Base-by-base conservation (phyloP, 2,113 vertebrate genomes). In the Halcyon senegalensis region DNA sequence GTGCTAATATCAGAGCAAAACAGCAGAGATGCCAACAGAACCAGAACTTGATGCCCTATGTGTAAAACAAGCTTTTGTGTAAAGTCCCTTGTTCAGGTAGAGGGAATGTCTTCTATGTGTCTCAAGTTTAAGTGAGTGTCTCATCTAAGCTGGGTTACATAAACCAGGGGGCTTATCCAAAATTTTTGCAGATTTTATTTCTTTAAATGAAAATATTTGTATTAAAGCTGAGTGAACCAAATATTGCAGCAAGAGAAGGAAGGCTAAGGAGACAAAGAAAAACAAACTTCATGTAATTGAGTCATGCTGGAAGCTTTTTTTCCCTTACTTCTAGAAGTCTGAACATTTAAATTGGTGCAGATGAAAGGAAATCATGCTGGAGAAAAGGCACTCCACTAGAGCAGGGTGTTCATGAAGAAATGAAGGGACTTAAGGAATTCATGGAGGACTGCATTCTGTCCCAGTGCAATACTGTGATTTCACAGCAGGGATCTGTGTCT, bases 231-330 rank as follows among this genome's bases (percentile, higher is more conserved):
- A 82, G 30, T 56, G 83, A 95, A 82, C 27, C 44, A 94, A 87
- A 53, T 67, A 87, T 72, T 74, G 53, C 72, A 68, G 43, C 53
- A 76, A 72, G 73, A 96, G 80, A 87, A 93, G 83, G 76, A 96
- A 93, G 64, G 56, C 83, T 78, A 92, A 93, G 0, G 7, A 90
- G 83, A 94, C 76, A 93, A 96, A 96, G 85, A 56, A 95, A 96
- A 95, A 78, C 56, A 90, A 96, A 77, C 76, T 88, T 89, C 63
- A 73, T 84, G 19, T 86, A 92, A 94, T 17, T 72, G 64, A 86
- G 64, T 92, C 76, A 90, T 56, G 83, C 73, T 94, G 86, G 43
- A 87, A 90, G 43, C 25, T 85, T 87, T 89, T 93, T 93, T 80
- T 8, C 35, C 51, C 35, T 90, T 84, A 53, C 33, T 69, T 90